Evolutionary conservation across 2,797 vertebrate genomes (phyloP), one percentile per base, ranked within the genome.

Genomic region (Clarias pachynema): DNA sequence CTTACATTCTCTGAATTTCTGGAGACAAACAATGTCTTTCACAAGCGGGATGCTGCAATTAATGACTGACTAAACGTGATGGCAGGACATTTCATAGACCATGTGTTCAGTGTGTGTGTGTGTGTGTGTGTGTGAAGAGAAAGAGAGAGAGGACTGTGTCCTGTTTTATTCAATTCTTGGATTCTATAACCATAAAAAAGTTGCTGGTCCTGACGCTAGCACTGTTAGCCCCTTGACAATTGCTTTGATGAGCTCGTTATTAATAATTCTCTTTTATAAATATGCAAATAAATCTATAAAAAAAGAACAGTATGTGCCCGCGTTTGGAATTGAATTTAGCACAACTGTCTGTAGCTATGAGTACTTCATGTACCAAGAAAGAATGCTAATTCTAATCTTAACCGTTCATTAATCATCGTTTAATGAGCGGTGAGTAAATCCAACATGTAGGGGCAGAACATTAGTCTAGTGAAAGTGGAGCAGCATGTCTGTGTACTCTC

Each of bases 281-380:
- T 69, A 2, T 34, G 9, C 37, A 20, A 3, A 22, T 26, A 65
- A 65, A 53, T 53, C 6, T n/a, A n/a, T 6, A 73, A 5, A 18
- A 10, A 73, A 37, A 56, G 56, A 60, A 78, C 56, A 40, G 75
- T 4, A 2, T 78, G 31, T 62, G 57, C 10, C 57, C 40, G 9
- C 6, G 75, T 22, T 26, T 44, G 6, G 44, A 68, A 24, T 81
- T 37, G 24, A 1, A 53, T 22, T 68, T 34, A n/a, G 78, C 14
- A 65, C 84, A 65, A 40, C 14, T 0, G 44, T 59, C 49, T 80
- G n/a, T 15, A 14, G 22, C 22, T 62, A 24, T 53, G 2, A 10
- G 56, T n/a, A 10, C 84, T 62, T 65, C 15, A 6, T 81, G 84
- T 73, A 53, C 60, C 34, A n/a, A 60, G 34, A 70, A 79, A 62